Conservation (phyloP, 1,140 invertebrate genomes). For the Hydropsyche tenuis region DNA sequence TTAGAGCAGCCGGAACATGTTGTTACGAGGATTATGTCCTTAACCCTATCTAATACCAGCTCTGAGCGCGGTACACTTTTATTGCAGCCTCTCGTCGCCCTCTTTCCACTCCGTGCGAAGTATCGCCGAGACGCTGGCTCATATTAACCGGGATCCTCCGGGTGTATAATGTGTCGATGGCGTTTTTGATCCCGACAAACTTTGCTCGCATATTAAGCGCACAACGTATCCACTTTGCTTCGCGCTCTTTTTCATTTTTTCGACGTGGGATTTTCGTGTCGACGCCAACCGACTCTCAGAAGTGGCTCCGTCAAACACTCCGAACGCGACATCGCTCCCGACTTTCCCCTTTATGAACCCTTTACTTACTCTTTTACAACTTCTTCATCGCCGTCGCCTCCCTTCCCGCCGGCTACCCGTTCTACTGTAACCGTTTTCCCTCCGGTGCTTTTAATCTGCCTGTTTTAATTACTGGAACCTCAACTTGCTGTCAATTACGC, state of each 20-base stretch:
- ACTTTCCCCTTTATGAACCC: slow-evolving; percentile 17
- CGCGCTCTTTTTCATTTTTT: no score
- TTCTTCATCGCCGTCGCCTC: slow-evolving; percentile 25
- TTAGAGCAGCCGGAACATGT: slow-evolving; percentile 37
- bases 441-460: slow-evolving; percentile 47
- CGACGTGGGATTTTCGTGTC: not conserved
- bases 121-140: not conserved
- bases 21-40: slow-evolving; percentile 46
- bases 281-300: not conserved
- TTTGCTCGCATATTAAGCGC: no score
- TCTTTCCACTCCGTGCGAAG: slow-evolving; percentile 20
- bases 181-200: no score
- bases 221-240: no score
- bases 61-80: slow-evolving; percentile 44
- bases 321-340: not conserved
- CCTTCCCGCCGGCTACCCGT: not conserved
- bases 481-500: slow-evolving; percentile 49
- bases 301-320: not conserved
- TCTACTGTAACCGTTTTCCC: not conserved
- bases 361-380: slow-evolving; percentile 31
- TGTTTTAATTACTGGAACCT: slow-evolving; percentile 50
- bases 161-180: not conserved
- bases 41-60: slow-evolving; percentile 44
- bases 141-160: not conserved
- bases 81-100: slow-evolving; percentile 36